Evolutionary conservation across 2,113 vertebrate genomes (phyloP).

Genomic region (Scalopus aquaticus): DNA sequence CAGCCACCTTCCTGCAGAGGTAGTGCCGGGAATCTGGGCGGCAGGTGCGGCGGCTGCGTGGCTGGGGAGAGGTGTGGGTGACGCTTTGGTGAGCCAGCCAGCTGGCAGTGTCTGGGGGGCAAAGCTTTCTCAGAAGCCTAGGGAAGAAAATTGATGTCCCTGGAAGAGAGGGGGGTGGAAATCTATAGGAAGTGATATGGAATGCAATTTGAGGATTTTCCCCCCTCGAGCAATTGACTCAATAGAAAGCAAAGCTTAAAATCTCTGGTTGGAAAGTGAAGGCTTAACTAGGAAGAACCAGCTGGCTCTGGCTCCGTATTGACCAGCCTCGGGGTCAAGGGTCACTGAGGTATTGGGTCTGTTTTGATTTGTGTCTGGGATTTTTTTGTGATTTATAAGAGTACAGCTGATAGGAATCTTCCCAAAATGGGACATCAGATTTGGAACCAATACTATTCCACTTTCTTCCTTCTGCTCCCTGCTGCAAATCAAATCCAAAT

Average conservation of each 20-base stretch:
- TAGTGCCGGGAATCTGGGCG: neutral
- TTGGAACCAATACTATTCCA: conserved; percentile 15
- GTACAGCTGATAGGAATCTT: neutral
- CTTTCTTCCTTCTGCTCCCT: conserved; percentile 74
- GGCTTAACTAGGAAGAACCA: neutral
- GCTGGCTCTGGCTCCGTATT: neutral
- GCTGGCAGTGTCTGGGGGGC: conserved; percentile 20
- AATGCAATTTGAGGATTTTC: conserved; percentile 48
- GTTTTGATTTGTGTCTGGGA: neutral
- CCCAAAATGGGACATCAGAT: conserved; percentile 10
- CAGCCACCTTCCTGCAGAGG: neutral
- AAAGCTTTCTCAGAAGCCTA: conserved; percentile 75
- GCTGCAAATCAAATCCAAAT: conserved; percentile 70
- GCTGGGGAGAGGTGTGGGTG: neutral
- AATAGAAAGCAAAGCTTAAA: conserved; percentile 44
- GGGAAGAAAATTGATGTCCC: conserved; percentile 80
- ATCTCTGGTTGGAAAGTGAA: neutral
- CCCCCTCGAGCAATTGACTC: neutral
- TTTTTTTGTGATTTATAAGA: conserved; percentile 41
- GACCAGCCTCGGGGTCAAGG: neutral
- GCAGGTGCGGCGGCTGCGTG: neutral
- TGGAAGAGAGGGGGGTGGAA: conserved; percentile 34
- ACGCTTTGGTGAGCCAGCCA: conserved; percentile 27
- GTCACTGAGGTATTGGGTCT: neutral
- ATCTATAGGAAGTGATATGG: conserved; percentile 56